A percentile compares a stretch with the other conserved stretches of the same genome.
Conservation (phyloP, 2,888 invertebrate species). For the Leptinotarsa haldemani region DNA sequence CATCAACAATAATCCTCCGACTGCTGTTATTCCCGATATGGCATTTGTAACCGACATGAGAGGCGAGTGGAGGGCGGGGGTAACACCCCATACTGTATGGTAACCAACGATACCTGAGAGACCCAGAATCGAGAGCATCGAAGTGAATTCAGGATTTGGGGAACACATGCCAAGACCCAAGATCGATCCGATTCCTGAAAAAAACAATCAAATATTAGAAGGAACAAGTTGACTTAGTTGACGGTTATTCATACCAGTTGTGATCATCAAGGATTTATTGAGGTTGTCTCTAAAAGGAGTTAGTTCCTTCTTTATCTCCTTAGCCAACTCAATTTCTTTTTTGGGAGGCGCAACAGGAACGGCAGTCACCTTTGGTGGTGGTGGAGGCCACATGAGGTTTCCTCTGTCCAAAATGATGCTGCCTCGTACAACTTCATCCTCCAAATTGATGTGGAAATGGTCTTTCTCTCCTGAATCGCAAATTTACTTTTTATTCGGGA, state of each 20-base stretch:
- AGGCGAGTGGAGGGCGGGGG: constrained; percentile 90
- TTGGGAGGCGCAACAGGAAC: constrained; percentile 63
- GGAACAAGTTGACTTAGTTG: neutral
- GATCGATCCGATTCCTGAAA: constrained; percentile 75
- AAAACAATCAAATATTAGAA: constrained; percentile 33
- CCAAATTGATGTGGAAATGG: constrained; percentile 82
- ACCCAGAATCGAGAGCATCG: constrained; percentile 88
- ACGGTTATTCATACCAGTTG: constrained; percentile 69
- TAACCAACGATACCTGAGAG: constrained; percentile 85
- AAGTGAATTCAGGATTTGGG: constrained; percentile 87
- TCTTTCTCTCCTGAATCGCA: constrained; percentile 74
- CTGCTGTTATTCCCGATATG: constrained; percentile 90
- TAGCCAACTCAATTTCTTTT: constrained; percentile 52
- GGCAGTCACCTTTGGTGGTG: constrained; percentile 71
- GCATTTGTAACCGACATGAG: constrained; percentile 95
- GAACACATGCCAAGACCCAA: constrained; percentile 78
- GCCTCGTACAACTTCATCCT: constrained; percentile 89
- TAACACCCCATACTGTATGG: constrained; percentile 93
- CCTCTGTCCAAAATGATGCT: constrained; percentile 83
- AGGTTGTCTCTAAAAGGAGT: constrained; percentile 79
- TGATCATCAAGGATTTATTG: constrained; percentile 75
- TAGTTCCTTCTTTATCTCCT: constrained; percentile 51
- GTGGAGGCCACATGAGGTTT: constrained; percentile 83
- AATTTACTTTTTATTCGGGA: neutral
- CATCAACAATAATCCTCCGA: constrained; percentile 90